A percentile compares a stretch with the other conserved stretches of the same genome.
phyloP scores from a whole-genome alignment of 2,888 invertebrate species.

The Pyrocoelia pectoralis region DNA sequence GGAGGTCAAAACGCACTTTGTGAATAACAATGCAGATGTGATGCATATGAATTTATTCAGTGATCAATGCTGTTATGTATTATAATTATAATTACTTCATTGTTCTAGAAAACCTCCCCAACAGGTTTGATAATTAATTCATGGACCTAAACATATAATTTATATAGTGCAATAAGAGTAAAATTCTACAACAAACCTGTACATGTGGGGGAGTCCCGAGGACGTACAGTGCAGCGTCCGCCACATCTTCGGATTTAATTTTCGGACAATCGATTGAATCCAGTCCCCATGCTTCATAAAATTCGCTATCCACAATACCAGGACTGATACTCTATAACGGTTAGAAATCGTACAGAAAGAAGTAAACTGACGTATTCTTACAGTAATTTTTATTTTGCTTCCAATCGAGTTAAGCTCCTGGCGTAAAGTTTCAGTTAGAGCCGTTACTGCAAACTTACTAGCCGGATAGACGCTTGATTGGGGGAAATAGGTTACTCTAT shows the following conservation, averaged over 20 bases:
- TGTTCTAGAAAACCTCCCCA: no score
- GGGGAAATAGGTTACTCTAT: not conserved
- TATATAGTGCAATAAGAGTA: no score
- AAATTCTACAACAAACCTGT: no score
- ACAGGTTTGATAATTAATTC: not conserved
- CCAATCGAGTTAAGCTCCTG: not conserved
- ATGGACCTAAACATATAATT: no score
- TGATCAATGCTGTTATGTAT: no score
- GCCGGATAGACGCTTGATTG: not conserved
- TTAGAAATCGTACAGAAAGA: no score
- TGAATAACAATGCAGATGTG: no score
- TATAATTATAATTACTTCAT: no score
- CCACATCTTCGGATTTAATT: not conserved
- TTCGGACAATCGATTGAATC: no score
- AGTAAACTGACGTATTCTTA: no score
- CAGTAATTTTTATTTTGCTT: conserved; percentile 11
- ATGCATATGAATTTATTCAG: no score
- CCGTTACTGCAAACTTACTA: not conserved
- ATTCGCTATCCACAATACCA: conserved; percentile 9
- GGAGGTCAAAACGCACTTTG: no score
- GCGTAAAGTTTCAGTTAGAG: conserved; percentile 6
- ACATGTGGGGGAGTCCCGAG: not conserved
- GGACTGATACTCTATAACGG: conserved; percentile 10
- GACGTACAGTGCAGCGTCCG: not conserved
- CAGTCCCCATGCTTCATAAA: not conserved